Evolutionary conservation across 2,113 vertebrate genomes (phyloP).

Genomic region (Chelonoidis abingdonii): DNA sequence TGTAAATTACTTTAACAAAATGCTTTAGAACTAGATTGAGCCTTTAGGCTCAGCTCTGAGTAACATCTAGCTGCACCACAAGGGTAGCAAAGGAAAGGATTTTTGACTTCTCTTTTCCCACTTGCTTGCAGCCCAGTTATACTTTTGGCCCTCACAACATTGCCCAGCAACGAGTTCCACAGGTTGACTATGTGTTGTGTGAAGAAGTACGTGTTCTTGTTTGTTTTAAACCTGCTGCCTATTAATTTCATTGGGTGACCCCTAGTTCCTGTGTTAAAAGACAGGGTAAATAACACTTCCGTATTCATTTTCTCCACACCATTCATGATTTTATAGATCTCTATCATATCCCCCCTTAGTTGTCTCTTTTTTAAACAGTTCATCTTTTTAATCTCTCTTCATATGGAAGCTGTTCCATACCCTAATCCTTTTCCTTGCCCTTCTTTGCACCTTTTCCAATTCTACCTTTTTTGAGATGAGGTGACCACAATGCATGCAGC

Average conservation of each 20-base stretch:
- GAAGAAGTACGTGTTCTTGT: neutral
- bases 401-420: neutral
- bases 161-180: too few species aligned
- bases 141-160: too few species aligned
- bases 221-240: neutral
- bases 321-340: neutral
- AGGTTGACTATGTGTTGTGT: neutral
- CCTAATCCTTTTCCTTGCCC: neutral
- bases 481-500: neutral
- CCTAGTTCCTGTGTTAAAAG: neutral
- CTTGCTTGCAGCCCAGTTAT: neutral
- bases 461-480: neutral
- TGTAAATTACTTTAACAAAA: neutral
- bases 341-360: neutral
- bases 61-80: neutral
- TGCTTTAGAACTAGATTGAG: constrained; percentile 1
- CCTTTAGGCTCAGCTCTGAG: neutral
- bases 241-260: neutral
- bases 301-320: neutral
- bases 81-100: neutral
- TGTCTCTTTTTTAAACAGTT: neutral
- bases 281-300: neutral
- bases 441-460: neutral
- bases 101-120: constrained; percentile 27
- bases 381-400: neutral